These are phyloP conservation scores for Manduca sexta DNA, from an alignment of 1,140 invertebrate genomes.

Conservation along the genomic window DNA sequence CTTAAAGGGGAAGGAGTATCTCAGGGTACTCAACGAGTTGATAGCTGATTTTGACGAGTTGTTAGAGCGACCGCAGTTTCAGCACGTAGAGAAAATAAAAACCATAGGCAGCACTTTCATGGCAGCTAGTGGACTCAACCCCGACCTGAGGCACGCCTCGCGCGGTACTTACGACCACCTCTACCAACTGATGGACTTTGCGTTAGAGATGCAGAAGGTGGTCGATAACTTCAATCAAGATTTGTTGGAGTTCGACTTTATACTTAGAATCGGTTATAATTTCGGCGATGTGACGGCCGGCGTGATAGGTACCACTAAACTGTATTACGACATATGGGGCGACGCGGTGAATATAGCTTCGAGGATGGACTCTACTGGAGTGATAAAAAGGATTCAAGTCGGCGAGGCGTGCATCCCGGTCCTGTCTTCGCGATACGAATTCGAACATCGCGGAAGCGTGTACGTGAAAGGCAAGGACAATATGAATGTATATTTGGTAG, in stretches of 20 bases:
- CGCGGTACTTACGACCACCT: conserved; percentile 84
- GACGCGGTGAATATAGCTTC: conserved; percentile 98
- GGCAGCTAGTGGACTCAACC: conserved; percentile 96
- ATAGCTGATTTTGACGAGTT: conserved; percentile 97
- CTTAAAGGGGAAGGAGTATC: conserved; percentile 92
- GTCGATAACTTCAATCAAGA: conserved; percentile 92
- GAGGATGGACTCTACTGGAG: conserved; percentile 94
- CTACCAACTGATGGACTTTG: conserved; percentile 91
- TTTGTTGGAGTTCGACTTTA: conserved; percentile 90
- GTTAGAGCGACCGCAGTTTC: conserved; percentile 85
- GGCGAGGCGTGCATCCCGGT: conserved; percentile 81
- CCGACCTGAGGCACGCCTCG: conserved; percentile 77
- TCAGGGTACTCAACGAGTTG: conserved; percentile 95
- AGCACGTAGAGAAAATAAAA: conserved; percentile 97
- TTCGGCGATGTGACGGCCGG: conserved; percentile 95
- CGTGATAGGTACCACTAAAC: conserved; percentile 96
- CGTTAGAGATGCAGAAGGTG: conserved; percentile 88
- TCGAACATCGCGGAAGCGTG: conserved; percentile 88
- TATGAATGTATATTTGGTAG: conserved; percentile 90
- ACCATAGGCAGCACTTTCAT: conserved; percentile 98
- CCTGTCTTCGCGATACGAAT: conserved; percentile 81
- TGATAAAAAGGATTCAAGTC: conserved; percentile 90
- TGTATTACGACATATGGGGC: conserved; percentile 99
- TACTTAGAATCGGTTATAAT: conserved; percentile 89
- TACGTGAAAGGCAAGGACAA: conserved; percentile 97